phyloP scores from a whole-genome alignment of 2,113 vertebrate species.

The Tringa solitaria region DNA sequence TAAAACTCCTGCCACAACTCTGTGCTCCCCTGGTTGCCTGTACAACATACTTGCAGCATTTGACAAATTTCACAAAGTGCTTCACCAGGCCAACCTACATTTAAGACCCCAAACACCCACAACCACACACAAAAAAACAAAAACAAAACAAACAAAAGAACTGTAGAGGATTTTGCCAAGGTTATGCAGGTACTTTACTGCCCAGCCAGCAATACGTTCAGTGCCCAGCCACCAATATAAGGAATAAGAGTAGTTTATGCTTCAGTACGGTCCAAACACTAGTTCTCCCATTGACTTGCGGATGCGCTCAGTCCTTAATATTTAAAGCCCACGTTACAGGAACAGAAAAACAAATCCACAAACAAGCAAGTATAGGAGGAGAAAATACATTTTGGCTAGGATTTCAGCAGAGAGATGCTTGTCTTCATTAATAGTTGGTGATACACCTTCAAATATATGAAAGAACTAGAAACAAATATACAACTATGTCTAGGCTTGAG shows the following conservation, averaged over 20 bases:
- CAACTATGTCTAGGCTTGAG: not conserved
- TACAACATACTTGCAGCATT: not conserved
- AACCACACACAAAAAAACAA: no score
- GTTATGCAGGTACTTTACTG: not conserved
- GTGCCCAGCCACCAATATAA: not conserved
- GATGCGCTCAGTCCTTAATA: not conserved
- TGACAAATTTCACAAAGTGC: not conserved
- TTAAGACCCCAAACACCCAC: not conserved
- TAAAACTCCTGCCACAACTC: not conserved
- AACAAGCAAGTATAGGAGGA: not conserved
- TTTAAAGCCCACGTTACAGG: not conserved
- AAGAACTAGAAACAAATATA: not conserved
- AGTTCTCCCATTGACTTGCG: not conserved
- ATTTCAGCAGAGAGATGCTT: not conserved
- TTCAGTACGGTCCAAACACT: not conserved
- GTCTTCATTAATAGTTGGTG: not conserved
- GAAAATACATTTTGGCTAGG: not conserved
- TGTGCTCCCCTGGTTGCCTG: not conserved
- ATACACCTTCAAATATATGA: conserved; percentile 1
- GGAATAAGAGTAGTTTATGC: not conserved
- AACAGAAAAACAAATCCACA: not conserved
- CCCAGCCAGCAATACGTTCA: not conserved
- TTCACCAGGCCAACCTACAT: not conserved
- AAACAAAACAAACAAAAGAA: no score
- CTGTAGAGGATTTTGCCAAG: not conserved